These are phyloP conservation scores for Macquaria australasica DNA, from an alignment of 2,113 vertebrate species.

Conservation along the genomic window DNA sequence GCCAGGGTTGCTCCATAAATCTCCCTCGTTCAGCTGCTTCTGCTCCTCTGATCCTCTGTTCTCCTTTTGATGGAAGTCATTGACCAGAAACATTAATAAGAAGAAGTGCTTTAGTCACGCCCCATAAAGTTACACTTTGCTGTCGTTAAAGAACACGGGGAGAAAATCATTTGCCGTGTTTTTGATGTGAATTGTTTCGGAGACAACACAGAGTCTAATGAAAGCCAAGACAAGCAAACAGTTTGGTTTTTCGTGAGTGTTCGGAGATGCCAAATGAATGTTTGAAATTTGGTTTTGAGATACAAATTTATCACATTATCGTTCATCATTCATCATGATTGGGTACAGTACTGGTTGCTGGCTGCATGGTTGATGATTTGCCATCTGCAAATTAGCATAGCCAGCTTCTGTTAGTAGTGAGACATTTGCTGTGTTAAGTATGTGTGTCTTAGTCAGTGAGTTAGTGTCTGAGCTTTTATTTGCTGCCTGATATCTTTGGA, in stretches of 20 bases:
- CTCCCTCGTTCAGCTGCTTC: constrained; percentile 59
- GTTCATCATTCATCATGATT: constrained; percentile 42
- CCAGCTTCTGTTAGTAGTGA: constrained; percentile 38
- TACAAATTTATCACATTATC: constrained; percentile 25
- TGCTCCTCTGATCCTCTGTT: constrained; percentile 54
- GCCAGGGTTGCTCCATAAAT: constrained; percentile 69
- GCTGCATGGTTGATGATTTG: constrained; percentile 39
- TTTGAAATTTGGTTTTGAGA: constrained; percentile 31
- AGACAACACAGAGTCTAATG: constrained; percentile 27
- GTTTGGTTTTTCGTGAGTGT: constrained; percentile 3
- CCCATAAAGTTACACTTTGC: constrained; percentile 74
- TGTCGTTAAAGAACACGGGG: constrained; percentile 62
- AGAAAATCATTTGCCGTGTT: constrained; percentile 57
- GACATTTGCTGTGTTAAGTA: constrained; percentile 51
- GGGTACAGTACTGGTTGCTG: constrained; percentile 32
- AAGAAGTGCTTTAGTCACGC: constrained; percentile 74
- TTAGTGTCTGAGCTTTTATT: constrained; percentile 41
- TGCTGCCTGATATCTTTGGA: constrained; percentile 43
- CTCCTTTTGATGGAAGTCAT: constrained; percentile 71
- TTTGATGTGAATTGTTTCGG: constrained; percentile 45
- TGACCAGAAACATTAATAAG: constrained; percentile 78
- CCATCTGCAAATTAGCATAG: constrained; percentile 61
- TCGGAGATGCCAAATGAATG: constrained; percentile 7
- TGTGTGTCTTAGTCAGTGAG: constrained; percentile 33
- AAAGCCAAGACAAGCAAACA: constrained; percentile 39